These are phyloP conservation scores for Solenodon paradoxus DNA, from an alignment of 2,113 vertebrate genomes.

Conservation along the genomic window DNA sequence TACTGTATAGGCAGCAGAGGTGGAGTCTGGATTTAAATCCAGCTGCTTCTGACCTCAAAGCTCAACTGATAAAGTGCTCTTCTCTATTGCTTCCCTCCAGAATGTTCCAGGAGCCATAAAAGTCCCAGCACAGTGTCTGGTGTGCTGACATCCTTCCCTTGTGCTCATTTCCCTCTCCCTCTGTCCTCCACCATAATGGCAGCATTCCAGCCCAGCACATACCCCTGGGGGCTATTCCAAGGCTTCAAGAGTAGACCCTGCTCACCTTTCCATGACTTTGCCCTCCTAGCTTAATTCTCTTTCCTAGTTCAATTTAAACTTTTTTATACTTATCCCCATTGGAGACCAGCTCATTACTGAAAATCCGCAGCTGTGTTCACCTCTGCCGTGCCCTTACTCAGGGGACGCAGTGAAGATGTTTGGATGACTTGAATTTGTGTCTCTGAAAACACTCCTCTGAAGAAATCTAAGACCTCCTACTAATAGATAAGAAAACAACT, in stretches of 20 bases:
- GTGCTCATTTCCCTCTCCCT: neutral
- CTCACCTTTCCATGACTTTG: neutral
- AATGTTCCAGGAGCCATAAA: neutral
- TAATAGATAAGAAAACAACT: neutral
- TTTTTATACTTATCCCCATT: neutral
- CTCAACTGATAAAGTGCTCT: neutral
- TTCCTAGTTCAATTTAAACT: neutral
- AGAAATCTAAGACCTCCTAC: neutral
- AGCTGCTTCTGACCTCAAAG: neutral
- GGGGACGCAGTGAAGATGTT: neutral
- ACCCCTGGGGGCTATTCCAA: neutral
- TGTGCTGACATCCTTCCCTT: neutral
- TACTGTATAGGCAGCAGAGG: neutral
- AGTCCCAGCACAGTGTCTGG: neutral
- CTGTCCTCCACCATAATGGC: neutral
- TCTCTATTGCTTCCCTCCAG: neutral
- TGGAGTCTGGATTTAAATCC: neutral
- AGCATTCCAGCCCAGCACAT: accelerated
- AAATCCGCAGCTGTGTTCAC: accelerated
- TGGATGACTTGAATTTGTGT: constrained; percentile 18
- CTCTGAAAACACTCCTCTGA: neutral
- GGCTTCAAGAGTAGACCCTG: neutral
- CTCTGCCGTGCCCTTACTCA: neutral
- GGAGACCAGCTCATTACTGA: neutral
- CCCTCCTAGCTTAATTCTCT: neutral